Evolutionary conservation across 1,140 invertebrate genomes (phyloP), one percentile per base, ranked within the genome.

Genomic region (Chrysopa pallens): DNA sequence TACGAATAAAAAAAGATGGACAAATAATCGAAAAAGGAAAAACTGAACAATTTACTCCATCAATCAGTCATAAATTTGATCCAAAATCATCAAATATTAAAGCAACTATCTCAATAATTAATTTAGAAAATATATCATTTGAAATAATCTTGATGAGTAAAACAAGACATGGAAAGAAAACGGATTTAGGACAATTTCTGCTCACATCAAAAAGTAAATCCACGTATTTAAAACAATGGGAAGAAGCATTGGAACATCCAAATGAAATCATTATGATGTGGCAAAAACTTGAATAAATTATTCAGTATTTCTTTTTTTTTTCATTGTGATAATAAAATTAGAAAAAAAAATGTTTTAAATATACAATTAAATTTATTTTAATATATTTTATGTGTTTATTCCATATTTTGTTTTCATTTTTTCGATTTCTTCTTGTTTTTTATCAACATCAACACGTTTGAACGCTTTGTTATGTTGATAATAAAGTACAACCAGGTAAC

Each of bases 401-500:
- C 75, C 75, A 64, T 94, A 98, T 66, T 96, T 96, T 43, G 85
- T 80, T 64, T 98, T 98, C 50, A 98, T 76, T 63, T 92, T 89
- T 55, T 97, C 91, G 14, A 98, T 68, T 65, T 98, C 94, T 59
- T 96, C 90, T 65, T 88, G 79, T 63, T 97, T 97, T 61, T 97
- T 96, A 45, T 96, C 91, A 43, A 90, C 78, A 63, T 98, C 93
- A 47, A 95, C 76, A 50, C 91, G 83, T 64, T 97, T 96, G 60
- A 95, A 98, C 35, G 93, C 92, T 62, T 90, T 90, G 52, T 83
- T 90, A 33, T 84, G 81, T 66, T 88, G 78, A 64, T 98, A 98
- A 61, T 98, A 99, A 1, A 98, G 67, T 0, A 99, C 94, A 12
- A 98, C 93, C 29, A 98, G 68, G 62, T 98, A 98, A 52, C 95